Conservation (phyloP, 2,888 invertebrate species). For the Andrena hattorfiana region DNA sequence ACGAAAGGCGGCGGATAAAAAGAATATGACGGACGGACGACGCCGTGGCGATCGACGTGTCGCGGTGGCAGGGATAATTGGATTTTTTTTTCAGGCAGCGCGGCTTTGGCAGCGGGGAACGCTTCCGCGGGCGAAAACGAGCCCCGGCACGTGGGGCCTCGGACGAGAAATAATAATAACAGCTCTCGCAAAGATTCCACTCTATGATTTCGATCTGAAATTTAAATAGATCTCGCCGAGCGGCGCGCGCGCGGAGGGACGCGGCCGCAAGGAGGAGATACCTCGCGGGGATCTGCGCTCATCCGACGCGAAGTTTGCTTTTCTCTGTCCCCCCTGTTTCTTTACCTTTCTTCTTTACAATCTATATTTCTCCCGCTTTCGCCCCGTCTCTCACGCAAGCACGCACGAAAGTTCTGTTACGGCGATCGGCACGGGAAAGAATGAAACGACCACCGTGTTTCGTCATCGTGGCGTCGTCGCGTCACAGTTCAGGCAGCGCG, state of each 20-base stretch:
- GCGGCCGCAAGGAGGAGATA: background rate
- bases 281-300: background rate
- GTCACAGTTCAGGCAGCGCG: background rate
- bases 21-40: slow-evolving; percentile 51
- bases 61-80: slow-evolving; percentile 59
- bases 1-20: slow-evolving; percentile 41
- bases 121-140: slow-evolving; percentile 62
- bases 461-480: background rate
- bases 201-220: slow-evolving; percentile 60
- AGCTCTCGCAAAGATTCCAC: slow-evolving; percentile 60
- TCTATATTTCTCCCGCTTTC: background rate
- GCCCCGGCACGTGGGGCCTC: slow-evolving; percentile 51
- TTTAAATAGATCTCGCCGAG: slow-evolving; percentile 64
- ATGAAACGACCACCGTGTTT: background rate
- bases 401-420: background rate
- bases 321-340: background rate
- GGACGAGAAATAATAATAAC: slow-evolving; percentile 69
- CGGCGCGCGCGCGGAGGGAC: slow-evolving; percentile 22
- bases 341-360: background rate
- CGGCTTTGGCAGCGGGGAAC: slow-evolving; percentile 50
- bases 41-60: slow-evolving; percentile 57
- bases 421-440: background rate
- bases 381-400: too few species aligned
- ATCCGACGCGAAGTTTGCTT: slow-evolving; percentile 12
- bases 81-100: slow-evolving; percentile 49